Base-by-base conservation (phyloP, 2,888 invertebrate genomes). In the Trimorus sp. region DNA sequence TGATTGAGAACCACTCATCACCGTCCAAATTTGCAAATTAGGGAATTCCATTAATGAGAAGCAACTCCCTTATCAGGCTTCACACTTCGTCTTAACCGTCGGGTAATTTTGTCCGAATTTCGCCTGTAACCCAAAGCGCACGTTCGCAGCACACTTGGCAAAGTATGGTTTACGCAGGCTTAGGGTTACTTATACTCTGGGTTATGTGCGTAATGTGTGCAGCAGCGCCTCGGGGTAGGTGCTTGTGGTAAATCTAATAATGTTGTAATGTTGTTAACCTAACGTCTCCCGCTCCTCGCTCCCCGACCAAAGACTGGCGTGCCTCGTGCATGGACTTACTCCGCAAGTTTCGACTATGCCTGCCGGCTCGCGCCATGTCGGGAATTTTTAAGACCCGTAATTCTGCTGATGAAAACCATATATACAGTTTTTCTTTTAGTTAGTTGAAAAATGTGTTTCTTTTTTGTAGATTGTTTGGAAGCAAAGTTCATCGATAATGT, bases 201-300 rank as follows among this genome's bases (percentile, higher is more conserved):
- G 79, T 68, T 84, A 84, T 84, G 81, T 84, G 84, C 70, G 82
- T 80, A 82, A 82, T 80, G 87, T 83, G 86, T 75, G 86, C 82
- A 84, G 85, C 84, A 84, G 84, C 87, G 89, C 88, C 86, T 84
- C 86, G 84, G 87, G 89, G 86, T 90, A 90, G 91, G 90, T 89
- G 90, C 91, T 91, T 90, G 91, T 89, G 91, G 91, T 90, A 91
- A 91, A 91, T 91, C 91, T 91, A 91, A 91, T 91, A 91, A 91
- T 87, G 89, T 89, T 89, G 89, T 91, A 91, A 91, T 90, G 89
- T 88, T 89, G 90, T 91, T 91, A 91, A 88, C 87, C 84, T 80
- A 75, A 76, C 79, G 75, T 69, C 81, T 77, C 63, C 65, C 7
- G 69, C 56, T 74, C 79, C 69, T 82, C 71, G n/a, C 69, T 78